Evolutionary conservation across 2,113 vertebrate species (phyloP).

Genomic region (Donacobius atricapilla): DNA sequence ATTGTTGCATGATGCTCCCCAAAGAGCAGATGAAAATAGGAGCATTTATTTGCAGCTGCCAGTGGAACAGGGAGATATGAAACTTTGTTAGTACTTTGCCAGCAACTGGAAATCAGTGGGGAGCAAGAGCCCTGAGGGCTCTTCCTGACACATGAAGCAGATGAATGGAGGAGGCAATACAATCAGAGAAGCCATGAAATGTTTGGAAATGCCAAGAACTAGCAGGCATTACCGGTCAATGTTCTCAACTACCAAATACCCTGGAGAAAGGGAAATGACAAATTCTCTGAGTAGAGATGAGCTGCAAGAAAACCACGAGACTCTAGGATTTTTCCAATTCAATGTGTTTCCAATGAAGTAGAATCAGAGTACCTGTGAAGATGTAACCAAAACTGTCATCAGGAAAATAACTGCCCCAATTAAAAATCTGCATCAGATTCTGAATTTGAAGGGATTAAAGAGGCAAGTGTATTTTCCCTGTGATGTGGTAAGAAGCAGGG

Average conservation of each 20-base stretch:
- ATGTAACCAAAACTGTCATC: background rate
- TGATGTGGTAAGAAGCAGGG: background rate
- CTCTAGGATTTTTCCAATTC: background rate
- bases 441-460: background rate
- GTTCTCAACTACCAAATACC: background rate
- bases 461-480: background rate
- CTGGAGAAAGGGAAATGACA: background rate
- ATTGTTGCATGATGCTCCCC: constrained; percentile 7
- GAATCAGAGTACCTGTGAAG: background rate
- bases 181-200: background rate
- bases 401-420: background rate
- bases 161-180: background rate
- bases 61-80: background rate
- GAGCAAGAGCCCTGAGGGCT: background rate
- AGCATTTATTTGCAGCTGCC: constrained; percentile 49
- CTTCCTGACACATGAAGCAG: background rate
- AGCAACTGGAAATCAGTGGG: background rate
- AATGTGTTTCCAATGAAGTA: background rate
- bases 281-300: background rate
- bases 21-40: constrained; percentile 30
- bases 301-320: background rate
- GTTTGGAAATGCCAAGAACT: background rate
- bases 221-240: background rate
- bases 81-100: constrained; percentile 2
- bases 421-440: background rate